Evolutionary conservation across 1,140 invertebrate species (phyloP).

Genomic region (Dysdera silvatica): DNA sequence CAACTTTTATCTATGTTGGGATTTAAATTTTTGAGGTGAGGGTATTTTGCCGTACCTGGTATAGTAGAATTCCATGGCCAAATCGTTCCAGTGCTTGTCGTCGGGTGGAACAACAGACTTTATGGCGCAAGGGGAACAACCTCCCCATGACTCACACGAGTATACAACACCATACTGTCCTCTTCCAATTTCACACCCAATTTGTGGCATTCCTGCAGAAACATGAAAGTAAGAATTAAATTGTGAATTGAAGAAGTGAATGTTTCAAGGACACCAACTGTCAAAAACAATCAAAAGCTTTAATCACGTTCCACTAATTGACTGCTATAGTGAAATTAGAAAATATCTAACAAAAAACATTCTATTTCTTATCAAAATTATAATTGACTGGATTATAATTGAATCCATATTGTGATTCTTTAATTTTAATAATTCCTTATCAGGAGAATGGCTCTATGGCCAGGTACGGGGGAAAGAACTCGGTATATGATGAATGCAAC

Average conservation of each 20-base stretch:
- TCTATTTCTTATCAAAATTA: too few species aligned
- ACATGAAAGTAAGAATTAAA: neutral
- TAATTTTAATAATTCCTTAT: too few species aligned
- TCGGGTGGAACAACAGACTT: conserved; percentile 85
- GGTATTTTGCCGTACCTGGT: conserved; percentile 47
- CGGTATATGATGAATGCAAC: too few species aligned
- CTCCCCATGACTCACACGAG: conserved; percentile 68
- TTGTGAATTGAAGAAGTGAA: conserved; percentile 11
- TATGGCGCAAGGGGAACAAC: conserved; percentile 64
- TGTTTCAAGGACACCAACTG: too few species aligned
- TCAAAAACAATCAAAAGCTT: too few species aligned
- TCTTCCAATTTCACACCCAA: conserved; percentile 72
- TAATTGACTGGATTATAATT: too few species aligned
- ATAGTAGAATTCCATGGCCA: conserved; percentile 86
- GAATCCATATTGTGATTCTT: too few species aligned
- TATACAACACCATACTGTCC: conserved; percentile 92
- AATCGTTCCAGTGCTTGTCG: conserved; percentile 82
- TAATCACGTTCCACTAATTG: too few species aligned
- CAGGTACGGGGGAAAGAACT: too few species aligned
- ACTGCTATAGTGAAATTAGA: too few species aligned
- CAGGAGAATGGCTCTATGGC: too few species aligned
- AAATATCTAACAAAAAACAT: too few species aligned
- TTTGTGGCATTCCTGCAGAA: conserved; percentile 60
- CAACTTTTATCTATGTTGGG: neutral
- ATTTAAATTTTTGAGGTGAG: neutral